These are phyloP conservation scores for Portunus trituberculatus DNA, from an alignment of 1,140 invertebrate genomes.

Conservation along the genomic window DNA sequence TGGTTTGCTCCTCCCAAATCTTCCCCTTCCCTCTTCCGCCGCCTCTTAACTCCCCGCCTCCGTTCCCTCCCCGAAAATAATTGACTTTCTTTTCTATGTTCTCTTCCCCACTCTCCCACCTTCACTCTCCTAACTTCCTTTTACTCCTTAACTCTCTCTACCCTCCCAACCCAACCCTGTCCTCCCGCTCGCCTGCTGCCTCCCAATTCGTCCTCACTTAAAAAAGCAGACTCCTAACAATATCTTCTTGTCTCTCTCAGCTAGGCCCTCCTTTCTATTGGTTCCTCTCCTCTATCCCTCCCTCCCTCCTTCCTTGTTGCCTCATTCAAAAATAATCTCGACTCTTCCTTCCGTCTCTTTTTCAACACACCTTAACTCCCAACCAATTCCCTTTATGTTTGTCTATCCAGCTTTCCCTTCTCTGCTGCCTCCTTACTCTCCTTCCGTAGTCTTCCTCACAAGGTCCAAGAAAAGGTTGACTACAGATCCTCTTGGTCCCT, in stretches of 20 bases:
- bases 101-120: not conserved
- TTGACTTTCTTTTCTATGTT: not conserved
- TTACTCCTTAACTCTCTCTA: too few relatives aligned
- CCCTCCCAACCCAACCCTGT: too few relatives aligned
- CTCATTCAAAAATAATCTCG: not conserved
- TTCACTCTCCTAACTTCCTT: not conserved
- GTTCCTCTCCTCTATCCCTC: not conserved
- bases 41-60: not conserved
- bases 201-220: too few relatives aligned
- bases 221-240: too few relatives aligned
- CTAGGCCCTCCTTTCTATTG: not conserved
- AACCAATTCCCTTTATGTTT: not conserved
- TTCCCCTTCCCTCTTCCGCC: not conserved
- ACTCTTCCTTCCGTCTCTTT: not conserved
- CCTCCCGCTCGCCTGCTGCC: too few relatives aligned
- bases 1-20: not conserved
- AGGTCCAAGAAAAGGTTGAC: constrained; percentile 8
- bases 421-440: not conserved
- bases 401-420: not conserved
- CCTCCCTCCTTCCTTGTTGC: not conserved
- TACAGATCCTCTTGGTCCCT: not conserved
- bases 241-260: not conserved
- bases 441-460: not conserved
- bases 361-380: too few relatives aligned
- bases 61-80: too few relatives aligned